Conservation (phyloP, 2,797 vertebrate species). For the Chelonia mydas region DNA sequence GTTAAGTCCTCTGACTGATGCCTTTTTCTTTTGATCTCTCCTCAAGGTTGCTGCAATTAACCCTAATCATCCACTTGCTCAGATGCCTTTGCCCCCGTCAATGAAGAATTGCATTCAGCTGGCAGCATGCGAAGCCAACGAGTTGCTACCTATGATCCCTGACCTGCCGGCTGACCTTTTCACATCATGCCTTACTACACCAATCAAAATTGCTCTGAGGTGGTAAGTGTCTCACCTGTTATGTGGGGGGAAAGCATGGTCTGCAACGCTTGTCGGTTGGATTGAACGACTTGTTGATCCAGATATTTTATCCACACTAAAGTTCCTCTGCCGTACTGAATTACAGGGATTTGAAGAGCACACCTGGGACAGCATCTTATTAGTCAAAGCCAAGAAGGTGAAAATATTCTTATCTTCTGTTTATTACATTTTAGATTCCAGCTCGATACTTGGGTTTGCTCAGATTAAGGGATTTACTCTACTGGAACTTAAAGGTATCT, state of each 20-base stretch:
- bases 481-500: slow-evolving; percentile 45
- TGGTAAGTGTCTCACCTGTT: slow-evolving; percentile 83
- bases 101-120: slow-evolving; percentile 99
- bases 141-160: slow-evolving; percentile 97
- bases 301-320: fast-evolving
- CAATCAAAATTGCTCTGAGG: slow-evolving; percentile 96
- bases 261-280: not conserved
- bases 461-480: slow-evolving; percentile 73
- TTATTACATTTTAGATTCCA: slow-evolving; percentile 29
- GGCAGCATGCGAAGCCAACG: slow-evolving; percentile 94
- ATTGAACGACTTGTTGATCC: not conserved
- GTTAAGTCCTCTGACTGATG: not conserved
- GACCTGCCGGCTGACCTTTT: slow-evolving; percentile 97
- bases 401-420: slow-evolving; percentile 27
- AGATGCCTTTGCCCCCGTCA: slow-evolving; percentile 96
- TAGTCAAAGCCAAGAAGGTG: slow-evolving; percentile 16
- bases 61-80: slow-evolving; percentile 95
- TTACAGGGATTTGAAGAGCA: not conserved
- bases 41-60: slow-evolving; percentile 96
- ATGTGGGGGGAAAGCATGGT: not conserved
- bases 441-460: slow-evolving; percentile 48
- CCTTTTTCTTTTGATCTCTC: not conserved
- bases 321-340: fast-evolving
- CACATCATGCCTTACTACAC: slow-evolving; percentile 98
- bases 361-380: not conserved